Evolutionary conservation across 2,888 invertebrate species (phyloP), one percentile per base, ranked within the genome.

Genomic region (Xestia xanthographa): DNA sequence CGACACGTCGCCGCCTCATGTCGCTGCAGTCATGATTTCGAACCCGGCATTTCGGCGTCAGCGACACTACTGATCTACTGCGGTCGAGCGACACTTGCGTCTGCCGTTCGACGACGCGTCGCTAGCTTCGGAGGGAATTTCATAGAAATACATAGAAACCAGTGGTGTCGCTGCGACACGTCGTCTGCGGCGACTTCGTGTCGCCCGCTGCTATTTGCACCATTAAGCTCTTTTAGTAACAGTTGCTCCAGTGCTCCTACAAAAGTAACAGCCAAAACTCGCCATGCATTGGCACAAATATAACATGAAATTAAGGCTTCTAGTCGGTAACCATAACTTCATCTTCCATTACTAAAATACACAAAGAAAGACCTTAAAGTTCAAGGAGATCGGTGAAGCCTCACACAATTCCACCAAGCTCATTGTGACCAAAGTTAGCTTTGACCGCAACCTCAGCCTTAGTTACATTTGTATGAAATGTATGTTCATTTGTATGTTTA

Each of bases 391-490:
- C 6, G 34, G 43, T 63, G n/a, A 71, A n/a, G 20, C 14, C 38
- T 8, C 45, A 72, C 63, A 56, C 22, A 56, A 63, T 45, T 53
- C 26, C 20, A 29, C 6, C 38, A 29, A 48, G 53, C 2, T n/a
- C 6, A 38, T 38, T 62, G 62, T 22, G 12, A 5, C 22, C 20
- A 6, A 80, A 80, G 53, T 72, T 29, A 63, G 34, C 17, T 48
- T 80, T 48, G 62, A 80, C 80, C 80, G 17, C 62, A 63, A 72
- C 26, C 45, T 63, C 67, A 20, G 38, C 17, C 22, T 22, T 34
- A 53, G 50, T 66, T 34, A 63, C n/a, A 53, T 71, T 53, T 71
- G 38, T n/a, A 38, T 71, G 41, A 41, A 41, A 41, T 41, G 9
- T 41, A 11, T 41, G 41, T 41, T 41, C 41, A 41, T 41, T 41